Evolutionary conservation across 2,797 vertebrate genomes (phyloP).

Genomic region (Ctenosaura bakeri): DNA sequence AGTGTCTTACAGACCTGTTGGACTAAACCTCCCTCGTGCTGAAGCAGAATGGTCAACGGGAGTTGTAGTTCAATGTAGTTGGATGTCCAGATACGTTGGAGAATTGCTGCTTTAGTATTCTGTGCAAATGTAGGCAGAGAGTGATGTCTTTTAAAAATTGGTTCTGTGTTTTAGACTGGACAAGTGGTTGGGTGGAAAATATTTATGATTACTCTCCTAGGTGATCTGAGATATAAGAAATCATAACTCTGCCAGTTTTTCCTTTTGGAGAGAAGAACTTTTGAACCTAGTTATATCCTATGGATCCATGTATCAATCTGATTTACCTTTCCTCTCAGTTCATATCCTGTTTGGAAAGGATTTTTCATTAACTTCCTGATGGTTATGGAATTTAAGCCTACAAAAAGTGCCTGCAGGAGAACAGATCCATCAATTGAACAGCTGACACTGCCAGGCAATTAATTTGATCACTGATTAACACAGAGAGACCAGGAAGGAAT

Average conservation of each 20-base stretch:
- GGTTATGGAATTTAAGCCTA: background rate
- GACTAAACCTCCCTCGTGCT: too few species aligned
- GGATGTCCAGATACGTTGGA: too few species aligned
- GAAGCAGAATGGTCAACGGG: background rate
- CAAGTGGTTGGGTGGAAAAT: background rate
- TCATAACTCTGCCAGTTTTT: background rate
- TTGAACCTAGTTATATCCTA: background rate
- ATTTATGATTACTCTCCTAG: background rate
- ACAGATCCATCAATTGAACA: slow-evolving; percentile 9
- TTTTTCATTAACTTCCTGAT: slow-evolving; percentile 29
- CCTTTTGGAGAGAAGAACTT: background rate
- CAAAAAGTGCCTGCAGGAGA: background rate
- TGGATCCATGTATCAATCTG: background rate
- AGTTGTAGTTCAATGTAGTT: too few species aligned
- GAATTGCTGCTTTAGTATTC: too few species aligned
- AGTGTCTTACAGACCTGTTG: background rate
- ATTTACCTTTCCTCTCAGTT: background rate
- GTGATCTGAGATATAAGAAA: background rate
- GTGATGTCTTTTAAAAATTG: background rate
- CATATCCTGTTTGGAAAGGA: background rate
- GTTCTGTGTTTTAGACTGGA: background rate
- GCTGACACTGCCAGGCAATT: slow-evolving; percentile 17
- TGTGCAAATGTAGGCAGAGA: background rate
- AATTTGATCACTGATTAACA: slow-evolving; percentile 30
- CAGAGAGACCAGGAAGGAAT: slow-evolving; percentile 19